Base-by-base conservation (phyloP, 1,140 invertebrate genomes). In the honey bee (Apis mellifera) region DNA sequence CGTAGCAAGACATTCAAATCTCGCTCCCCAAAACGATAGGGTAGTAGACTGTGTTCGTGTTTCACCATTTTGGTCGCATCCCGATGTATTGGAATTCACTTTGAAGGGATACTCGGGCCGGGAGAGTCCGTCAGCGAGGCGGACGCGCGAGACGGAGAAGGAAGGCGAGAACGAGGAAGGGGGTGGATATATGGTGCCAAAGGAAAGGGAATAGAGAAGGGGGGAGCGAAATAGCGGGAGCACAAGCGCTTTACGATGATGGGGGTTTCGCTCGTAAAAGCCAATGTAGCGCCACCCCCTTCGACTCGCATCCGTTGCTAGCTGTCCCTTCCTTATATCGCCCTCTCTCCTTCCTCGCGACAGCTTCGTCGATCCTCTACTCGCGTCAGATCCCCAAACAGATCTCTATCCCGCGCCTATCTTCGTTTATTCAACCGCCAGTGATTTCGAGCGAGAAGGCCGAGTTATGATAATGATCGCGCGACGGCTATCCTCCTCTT, bases 71-170 rank as follows among this genome's bases (percentile, higher is more conserved):
- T 84, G 86, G 87, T 90, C 83, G 80, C 84, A 82, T 86, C 84
- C 84, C 79, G 73, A 90, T 90, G 85, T 90, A 90, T 90, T 88
- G 89, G 89, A 90, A 90, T 90, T 90, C 84, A 90, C 84, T 90
- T 90, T 86, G 85, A 81, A 72, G 84, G 77, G 66, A 71, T 50
- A 77, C 59, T 76, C 78, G 71, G 66, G 62, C 54, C 23, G 52
- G 64, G 71, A 13, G 62, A 70, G 82, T 65, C 75, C 82, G 85
- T 84, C 82, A 62, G 77, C 62, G n/a, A 32, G 62, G 17, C 15
- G 32, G 32, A 23, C 50, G 57, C 32, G 50, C 9, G 50, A 19
- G 59, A 55, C 54, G 52, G 52, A 42, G 54, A 19, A 48, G 74
- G 59, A 26, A 52, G 21, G 59, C 32, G 21, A 60, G 11, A 50